Evolutionary conservation across 2,888 invertebrate genomes (phyloP).

Genomic region (Diarsia rubi): DNA sequence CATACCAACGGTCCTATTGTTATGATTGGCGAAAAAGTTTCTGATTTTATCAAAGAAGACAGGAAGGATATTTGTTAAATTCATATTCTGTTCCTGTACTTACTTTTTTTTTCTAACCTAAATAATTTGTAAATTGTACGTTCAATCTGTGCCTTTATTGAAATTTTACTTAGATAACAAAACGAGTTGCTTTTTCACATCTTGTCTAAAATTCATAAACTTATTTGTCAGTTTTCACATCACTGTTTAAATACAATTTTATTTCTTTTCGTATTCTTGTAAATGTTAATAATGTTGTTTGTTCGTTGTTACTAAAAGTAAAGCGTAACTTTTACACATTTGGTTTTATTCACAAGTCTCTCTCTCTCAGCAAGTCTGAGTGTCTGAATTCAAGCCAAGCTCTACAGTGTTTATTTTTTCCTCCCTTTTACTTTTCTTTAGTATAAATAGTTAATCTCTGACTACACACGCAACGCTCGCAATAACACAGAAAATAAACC

Average conservation of each 20-base stretch:
- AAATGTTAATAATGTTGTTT: too few species aligned
- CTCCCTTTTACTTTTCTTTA: slow-evolving; percentile 20
- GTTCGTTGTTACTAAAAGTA: not conserved
- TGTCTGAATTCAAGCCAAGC: slow-evolving; percentile 3
- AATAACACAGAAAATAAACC: slow-evolving; percentile 55
- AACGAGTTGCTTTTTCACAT: not conserved
- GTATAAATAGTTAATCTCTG: slow-evolving; percentile 54
- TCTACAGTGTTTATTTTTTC: slow-evolving; percentile 21
- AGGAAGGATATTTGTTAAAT: not conserved
- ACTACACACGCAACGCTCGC: slow-evolving; percentile 45
- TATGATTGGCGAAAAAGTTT: slow-evolving; percentile 93
- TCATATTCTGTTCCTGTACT: not conserved
- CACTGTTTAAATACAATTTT: not conserved
- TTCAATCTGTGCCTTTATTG: not conserved
- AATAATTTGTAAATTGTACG: not conserved
- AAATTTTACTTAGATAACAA: not conserved
- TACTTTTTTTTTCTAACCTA: not conserved
- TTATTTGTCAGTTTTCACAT: not conserved
- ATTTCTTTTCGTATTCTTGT: not conserved
- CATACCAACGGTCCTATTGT: slow-evolving; percentile 94
- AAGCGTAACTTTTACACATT: not conserved
- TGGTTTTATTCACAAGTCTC: slow-evolving; percentile 1
- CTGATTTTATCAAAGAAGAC: slow-evolving; percentile 58
- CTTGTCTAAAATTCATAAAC: not conserved
- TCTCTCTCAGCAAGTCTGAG: not conserved